Evolutionary conservation across 2,797 vertebrate genomes (phyloP).

Genomic region (Aplochiton taeniatus): DNA sequence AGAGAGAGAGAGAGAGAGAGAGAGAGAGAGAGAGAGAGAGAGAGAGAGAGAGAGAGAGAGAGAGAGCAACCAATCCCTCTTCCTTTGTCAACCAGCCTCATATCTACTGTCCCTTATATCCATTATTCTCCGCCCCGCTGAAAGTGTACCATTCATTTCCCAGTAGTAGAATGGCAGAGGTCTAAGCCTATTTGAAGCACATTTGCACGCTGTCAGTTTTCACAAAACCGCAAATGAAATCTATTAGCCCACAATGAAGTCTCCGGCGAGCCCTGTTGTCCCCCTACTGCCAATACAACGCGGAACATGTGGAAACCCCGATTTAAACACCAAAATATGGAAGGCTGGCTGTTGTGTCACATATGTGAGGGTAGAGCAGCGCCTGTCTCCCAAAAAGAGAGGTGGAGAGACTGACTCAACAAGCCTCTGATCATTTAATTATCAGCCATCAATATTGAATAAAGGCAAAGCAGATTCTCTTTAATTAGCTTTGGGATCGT

Average conservation of each 20-base stretch:
- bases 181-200: conserved; percentile 39
- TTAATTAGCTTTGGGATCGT: conserved; percentile 42
- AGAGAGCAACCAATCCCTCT: conserved; percentile 40
- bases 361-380: neutral
- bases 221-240: conserved; percentile 59
- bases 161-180: conserved; percentile 40
- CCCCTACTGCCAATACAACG: conserved; percentile 23
- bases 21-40: conserved; percentile 1
- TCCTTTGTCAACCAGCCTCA: conserved; percentile 54
- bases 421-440: conserved; percentile 46
- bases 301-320: conserved; percentile 27
- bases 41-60: conserved; percentile 2
- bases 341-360: conserved; percentile 31
- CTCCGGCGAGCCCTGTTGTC: conserved; percentile 48
- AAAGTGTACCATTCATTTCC: conserved; percentile 49
- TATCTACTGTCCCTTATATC: conserved; percentile 35
- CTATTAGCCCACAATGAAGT: conserved; percentile 68
- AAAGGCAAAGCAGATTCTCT: conserved; percentile 27
- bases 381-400: neutral
- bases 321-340: conserved; percentile 39
- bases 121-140: conserved; percentile 45
- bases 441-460: conserved; percentile 54
- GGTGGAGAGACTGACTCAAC: conserved; percentile 25
- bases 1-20: conserved; percentile 9
- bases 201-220: conserved; percentile 54